Evolutionary conservation across 2,888 invertebrate genomes (phyloP).

Genomic region (Belgica antarctica): DNA sequence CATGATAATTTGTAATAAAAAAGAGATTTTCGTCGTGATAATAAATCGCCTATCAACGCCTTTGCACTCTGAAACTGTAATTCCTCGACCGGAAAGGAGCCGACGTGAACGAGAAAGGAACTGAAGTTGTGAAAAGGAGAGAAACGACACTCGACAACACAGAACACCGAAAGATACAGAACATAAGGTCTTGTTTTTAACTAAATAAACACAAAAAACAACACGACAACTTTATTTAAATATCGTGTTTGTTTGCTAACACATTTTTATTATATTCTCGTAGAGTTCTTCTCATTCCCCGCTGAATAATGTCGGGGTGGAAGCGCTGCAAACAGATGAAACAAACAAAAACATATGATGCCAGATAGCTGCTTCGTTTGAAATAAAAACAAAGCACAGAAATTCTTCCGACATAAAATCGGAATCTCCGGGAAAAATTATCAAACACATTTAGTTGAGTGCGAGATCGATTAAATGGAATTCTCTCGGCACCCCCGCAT

Average conservation of each 20-base stretch:
- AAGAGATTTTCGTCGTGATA: neutral
- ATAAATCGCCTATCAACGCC: conserved; percentile 29
- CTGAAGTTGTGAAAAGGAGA: neutral
- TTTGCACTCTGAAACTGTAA: neutral
- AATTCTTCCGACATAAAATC: neutral
- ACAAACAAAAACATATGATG: conserved; percentile 14
- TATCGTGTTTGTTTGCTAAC: conserved; percentile 21
- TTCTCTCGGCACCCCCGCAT: conserved; percentile 18
- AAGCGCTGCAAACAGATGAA: neutral
- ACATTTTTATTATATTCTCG: conserved; percentile 9
- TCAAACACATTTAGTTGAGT: conserved; percentile 8
- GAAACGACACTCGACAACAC: neutral
- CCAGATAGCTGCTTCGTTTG: neutral
- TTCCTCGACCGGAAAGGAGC: neutral
- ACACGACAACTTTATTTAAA: conserved; percentile 20
- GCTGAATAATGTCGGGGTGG: neutral
- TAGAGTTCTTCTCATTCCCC: neutral
- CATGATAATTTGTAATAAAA: conserved; percentile 34
- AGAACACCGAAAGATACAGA: neutral
- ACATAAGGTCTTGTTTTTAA: conserved; percentile 25
- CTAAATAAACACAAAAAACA: conserved; percentile 3
- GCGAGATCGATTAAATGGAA: neutral
- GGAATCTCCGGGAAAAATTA: neutral
- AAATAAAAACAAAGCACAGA: neutral
- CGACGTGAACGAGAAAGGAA: neutral